A percentile compares a stretch with the other conserved stretches of the same genome.
phyloP scores from a whole-genome alignment of 2,797 vertebrate genomes.

The Taenioides sp. region DNA sequence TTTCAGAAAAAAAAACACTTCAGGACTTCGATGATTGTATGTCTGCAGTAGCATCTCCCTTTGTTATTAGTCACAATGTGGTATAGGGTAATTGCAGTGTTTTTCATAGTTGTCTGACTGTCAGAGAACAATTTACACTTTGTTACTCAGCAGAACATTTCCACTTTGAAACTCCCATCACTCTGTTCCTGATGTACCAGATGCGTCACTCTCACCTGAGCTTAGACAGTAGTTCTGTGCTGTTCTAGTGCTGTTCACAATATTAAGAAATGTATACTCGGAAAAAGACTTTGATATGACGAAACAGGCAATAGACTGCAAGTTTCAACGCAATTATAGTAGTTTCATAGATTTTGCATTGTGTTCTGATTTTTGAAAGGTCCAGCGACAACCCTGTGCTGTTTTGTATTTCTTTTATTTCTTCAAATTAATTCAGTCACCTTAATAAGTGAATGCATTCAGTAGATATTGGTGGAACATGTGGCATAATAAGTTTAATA shows the following conservation, averaged over 20 bases:
- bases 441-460: too few relatives aligned
- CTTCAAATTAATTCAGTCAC: too few relatives aligned
- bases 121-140: conserved; percentile 18
- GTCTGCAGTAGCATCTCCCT: conserved; percentile 7
- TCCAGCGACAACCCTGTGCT: too few relatives aligned
- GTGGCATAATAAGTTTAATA: too few relatives aligned
- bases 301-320: too few relatives aligned
- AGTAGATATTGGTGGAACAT: too few relatives aligned
- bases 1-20: conserved; percentile 15
- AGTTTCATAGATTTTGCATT: too few relatives aligned
- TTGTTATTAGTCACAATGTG: conserved; percentile 8
- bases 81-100: conserved; percentile 17
- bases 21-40: conserved; percentile 20
- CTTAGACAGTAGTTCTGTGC: background rate
- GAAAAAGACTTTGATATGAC: too few relatives aligned
- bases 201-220: background rate
- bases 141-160: conserved; percentile 6
- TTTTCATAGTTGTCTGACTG: conserved; percentile 1
- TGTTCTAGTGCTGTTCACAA: background rate
- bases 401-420: too few relatives aligned
- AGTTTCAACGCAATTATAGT: too few relatives aligned
- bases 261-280: too few relatives aligned
- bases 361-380: too few relatives aligned
- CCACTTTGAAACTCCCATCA: conserved; percentile 5
- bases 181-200: conserved; percentile 4